Percentiles rank a stretch among this genome's conserved stretches.
Evolutionary conservation across 2,888 invertebrate genomes (phyloP).

Genomic region (Erebia aethiops): DNA sequence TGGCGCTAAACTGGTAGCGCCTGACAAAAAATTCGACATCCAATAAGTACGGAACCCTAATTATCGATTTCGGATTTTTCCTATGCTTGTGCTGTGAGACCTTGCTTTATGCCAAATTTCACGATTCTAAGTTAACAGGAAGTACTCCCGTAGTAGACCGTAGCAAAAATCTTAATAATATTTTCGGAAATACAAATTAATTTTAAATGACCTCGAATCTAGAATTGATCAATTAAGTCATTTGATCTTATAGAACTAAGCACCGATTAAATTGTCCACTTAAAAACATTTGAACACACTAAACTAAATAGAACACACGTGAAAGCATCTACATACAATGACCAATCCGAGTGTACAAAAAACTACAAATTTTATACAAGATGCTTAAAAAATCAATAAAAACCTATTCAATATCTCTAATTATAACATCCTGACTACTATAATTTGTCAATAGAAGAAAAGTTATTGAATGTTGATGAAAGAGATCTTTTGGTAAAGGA

Average conservation of each 20-base stretch:
- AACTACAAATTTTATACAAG: slow-evolving; percentile 17
- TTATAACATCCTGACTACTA: neutral
- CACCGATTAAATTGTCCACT: neutral
- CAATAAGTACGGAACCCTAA: too few relatives aligned
- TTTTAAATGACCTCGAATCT: neutral
- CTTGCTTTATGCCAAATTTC: too few relatives aligned
- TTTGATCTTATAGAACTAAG: neutral
- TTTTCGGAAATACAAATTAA: neutral
- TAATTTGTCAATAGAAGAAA: neutral
- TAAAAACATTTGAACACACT: slow-evolving; percentile 40
- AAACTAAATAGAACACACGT: slow-evolving; percentile 36
- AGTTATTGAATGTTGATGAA: neutral
- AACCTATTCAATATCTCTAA: neutral
- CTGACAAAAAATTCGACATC: too few relatives aligned
- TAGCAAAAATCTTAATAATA: too few relatives aligned
- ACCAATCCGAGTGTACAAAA: slow-evolving; percentile 3
- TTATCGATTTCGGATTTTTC: too few relatives aligned
- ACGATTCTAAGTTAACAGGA: too few relatives aligned
- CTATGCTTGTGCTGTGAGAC: too few relatives aligned
- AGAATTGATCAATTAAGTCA: neutral
- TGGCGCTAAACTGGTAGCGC: too few relatives aligned
- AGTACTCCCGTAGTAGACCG: too few relatives aligned
- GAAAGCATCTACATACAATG: slow-evolving; percentile 44
- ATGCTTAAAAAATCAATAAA: slow-evolving; percentile 8
- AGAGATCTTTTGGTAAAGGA: neutral